Evolutionary conservation across 2,797 vertebrate genomes (phyloP).

Genomic region (Xerus rutilus): DNA sequence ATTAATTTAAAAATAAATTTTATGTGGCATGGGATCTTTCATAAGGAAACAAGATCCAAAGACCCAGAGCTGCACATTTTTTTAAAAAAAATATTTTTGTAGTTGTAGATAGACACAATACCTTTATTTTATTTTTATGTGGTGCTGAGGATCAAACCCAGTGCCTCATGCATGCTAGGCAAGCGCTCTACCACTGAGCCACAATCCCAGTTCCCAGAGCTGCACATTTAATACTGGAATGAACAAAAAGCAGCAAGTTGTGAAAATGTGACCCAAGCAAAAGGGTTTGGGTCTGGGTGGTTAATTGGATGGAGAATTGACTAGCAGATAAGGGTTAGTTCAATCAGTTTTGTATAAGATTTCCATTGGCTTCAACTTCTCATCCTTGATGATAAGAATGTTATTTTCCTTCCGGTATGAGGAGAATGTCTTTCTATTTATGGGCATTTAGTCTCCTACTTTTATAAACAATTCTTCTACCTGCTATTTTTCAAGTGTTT

Average conservation of each 20-base stretch:
- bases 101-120: no score
- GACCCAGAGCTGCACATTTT: background rate
- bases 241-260: background rate
- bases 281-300: fast-evolving
- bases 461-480: background rate
- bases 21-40: background rate
- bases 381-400: background rate
- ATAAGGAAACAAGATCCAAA: background rate
- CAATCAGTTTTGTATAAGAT: background rate
- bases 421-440: background rate
- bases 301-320: background rate
- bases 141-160: no score
- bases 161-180: no score
- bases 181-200: no score
- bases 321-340: background rate
- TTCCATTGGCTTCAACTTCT: background rate
- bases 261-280: background rate
- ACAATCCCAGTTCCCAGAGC: background rate
- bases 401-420: background rate
- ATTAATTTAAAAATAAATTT: background rate
- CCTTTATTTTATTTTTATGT: no score
- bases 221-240: background rate
- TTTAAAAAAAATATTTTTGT: no score
- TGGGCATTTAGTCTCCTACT: background rate
- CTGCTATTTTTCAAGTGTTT: background rate